phyloP scores from a whole-genome alignment of 2,113 vertebrate genomes.

The Steatornis caripensis region DNA sequence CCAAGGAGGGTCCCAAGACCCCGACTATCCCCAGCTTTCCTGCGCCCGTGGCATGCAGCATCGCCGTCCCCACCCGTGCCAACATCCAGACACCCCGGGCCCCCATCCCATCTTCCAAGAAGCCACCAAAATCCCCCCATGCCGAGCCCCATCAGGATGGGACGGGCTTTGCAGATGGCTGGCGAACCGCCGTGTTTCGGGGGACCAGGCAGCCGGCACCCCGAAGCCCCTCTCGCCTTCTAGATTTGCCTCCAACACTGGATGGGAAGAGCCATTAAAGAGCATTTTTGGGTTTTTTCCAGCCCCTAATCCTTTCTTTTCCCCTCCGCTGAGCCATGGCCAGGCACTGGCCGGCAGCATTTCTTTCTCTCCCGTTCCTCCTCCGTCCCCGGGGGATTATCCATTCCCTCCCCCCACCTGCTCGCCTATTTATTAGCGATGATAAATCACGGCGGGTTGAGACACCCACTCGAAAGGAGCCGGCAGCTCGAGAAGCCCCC shows the following conservation, averaged over 20 bases:
- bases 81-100: accelerated
- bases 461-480: background rate
- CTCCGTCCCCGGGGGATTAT: accelerated
- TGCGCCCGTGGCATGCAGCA: background rate
- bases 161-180: background rate
- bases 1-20: background rate
- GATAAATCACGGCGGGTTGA: background rate
- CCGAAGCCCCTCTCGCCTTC: background rate
- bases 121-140: background rate
- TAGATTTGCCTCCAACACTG: background rate
- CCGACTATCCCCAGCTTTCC: background rate
- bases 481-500: background rate
- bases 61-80: accelerated
- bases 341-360: background rate
- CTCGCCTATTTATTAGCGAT: background rate
- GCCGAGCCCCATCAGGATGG: background rate
- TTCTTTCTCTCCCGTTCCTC: background rate
- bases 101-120: background rate
- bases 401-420: background rate
- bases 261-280: background rate
- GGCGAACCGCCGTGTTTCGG: accelerated
- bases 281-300: background rate
- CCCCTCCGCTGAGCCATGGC: background rate
- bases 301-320: background rate
- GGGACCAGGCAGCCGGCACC: accelerated